A percentile compares a stretch with the other conserved stretches of the same genome.
Conservation (phyloP, 1,140 invertebrate species). For the Penaeus japonicus region DNA sequence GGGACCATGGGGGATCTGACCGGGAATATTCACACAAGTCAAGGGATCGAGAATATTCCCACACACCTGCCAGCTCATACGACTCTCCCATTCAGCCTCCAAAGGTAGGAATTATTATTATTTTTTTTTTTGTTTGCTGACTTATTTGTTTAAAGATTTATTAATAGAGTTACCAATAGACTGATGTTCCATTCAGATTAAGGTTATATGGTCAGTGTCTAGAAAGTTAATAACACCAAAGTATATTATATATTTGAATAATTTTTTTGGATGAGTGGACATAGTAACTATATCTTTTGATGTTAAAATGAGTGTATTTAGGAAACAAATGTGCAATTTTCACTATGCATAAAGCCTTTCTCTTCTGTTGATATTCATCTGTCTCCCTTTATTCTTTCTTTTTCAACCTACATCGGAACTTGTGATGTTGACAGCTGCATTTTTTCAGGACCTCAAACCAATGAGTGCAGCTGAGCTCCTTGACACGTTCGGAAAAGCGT, state of each 20-base stretch:
- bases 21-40: constrained; percentile 27
- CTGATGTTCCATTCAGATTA: not conserved
- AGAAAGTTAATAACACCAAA: not conserved
- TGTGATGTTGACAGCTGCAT: not conserved
- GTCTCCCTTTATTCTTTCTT: not conserved
- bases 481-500: constrained; percentile 56
- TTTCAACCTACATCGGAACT: not conserved
- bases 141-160: too few relatives aligned
- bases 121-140: not conserved
- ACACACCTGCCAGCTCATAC: constrained; percentile 26
- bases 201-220: too few relatives aligned
- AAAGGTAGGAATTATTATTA: not conserved
- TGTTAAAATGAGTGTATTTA: not conserved
- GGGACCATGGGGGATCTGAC: constrained; percentile 24
- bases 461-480: constrained; percentile 58
- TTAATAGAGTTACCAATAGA: too few relatives aligned
- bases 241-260: not conserved
- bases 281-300: not conserved
- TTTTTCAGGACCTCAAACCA: constrained; percentile 55
- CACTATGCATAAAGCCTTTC: too few relatives aligned
- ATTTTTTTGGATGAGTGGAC: too few relatives aligned
- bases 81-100: constrained; percentile 40
- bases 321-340: too few relatives aligned
- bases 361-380: not conserved
- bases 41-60: constrained; percentile 42